phyloP scores from a whole-genome alignment of 2,888 invertebrate genomes.

The Lysandra bellargus region DNA sequence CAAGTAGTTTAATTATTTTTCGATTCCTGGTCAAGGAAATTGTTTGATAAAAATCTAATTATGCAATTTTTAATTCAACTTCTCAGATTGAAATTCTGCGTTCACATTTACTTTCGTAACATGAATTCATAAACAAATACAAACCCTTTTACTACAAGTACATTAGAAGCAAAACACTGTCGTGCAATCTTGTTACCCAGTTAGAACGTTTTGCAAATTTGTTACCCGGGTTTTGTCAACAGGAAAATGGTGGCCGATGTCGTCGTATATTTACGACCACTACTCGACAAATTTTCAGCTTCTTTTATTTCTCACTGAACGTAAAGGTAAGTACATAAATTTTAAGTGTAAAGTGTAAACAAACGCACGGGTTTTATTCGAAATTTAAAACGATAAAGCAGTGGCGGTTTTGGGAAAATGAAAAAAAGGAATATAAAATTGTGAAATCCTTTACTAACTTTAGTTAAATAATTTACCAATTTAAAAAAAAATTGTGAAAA shows the following conservation, averaged over 20 bases:
- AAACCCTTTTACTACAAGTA: not conserved
- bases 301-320: slow-evolving; percentile 67
- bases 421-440: too few relatives aligned
- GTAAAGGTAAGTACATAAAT: slow-evolving; percentile 67
- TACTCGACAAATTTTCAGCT: slow-evolving; percentile 70
- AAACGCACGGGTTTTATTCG: slow-evolving; percentile 45
- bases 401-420: too few relatives aligned
- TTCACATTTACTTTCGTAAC: not conserved
- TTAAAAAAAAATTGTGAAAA: too few relatives aligned
- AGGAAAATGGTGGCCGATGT: slow-evolving; percentile 76
- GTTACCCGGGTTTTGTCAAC: slow-evolving; percentile 76
- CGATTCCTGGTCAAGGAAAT: not conserved
- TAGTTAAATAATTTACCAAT: too few relatives aligned
- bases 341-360: slow-evolving; percentile 52
- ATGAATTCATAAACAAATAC: not conserved
- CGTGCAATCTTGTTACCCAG: slow-evolving; percentile 69
- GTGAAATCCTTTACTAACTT: too few relatives aligned
- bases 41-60: too few relatives aligned
- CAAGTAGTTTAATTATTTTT: not conserved
- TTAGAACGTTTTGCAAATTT: slow-evolving; percentile 74
- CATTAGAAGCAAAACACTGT: slow-evolving; percentile 2
- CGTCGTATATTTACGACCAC: slow-evolving; percentile 71
- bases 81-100: not conserved
- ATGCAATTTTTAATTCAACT: too few relatives aligned
- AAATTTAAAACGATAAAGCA: slow-evolving; percentile 40